Conservation (phyloP, 2,113 vertebrate genomes). For the Anolis carolinensis region DNA sequence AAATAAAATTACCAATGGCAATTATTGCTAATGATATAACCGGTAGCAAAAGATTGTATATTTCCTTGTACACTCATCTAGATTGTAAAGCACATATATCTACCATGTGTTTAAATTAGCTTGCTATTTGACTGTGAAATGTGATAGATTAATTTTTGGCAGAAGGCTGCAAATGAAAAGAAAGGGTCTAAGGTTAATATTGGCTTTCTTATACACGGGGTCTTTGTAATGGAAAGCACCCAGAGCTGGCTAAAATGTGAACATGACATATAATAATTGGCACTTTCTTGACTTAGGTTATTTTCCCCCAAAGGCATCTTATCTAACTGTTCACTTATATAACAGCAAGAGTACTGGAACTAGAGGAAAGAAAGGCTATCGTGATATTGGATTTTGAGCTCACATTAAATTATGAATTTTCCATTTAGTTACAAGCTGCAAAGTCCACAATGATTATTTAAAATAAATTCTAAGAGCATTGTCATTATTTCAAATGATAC, state of each 20-base stretch:
- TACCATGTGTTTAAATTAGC: background rate
- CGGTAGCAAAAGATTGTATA: background rate
- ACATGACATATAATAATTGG: conserved; percentile 23
- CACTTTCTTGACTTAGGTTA: conserved; percentile 29
- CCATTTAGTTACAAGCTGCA: conserved; percentile 34
- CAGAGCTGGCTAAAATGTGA: conserved; percentile 23
- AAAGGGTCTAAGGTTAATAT: background rate
- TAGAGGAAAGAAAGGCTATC: background rate
- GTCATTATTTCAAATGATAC: conserved; percentile 65
- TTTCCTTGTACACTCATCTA: background rate
- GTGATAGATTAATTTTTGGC: conserved; percentile 23
- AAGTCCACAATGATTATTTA: conserved; percentile 53
- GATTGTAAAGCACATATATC: background rate
- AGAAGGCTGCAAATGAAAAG: background rate
- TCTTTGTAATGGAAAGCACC: conserved; percentile 10
- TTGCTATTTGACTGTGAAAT: conserved; percentile 13
- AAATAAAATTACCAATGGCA: background rate
- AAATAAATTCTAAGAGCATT: conserved; percentile 56
- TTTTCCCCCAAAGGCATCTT: background rate
- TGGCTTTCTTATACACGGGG: conserved; percentile 3
- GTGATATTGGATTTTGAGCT: conserved; percentile 3
- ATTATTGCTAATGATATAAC: background rate
- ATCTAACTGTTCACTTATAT: conserved; percentile 7
- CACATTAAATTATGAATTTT: conserved; percentile 46
- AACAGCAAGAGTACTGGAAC: background rate